Percentiles rank a stretch among this genome's conserved stretches.
phyloP scores from a whole-genome alignment of 1,140 invertebrate species.

The Tetramorium parvispinum region DNA sequence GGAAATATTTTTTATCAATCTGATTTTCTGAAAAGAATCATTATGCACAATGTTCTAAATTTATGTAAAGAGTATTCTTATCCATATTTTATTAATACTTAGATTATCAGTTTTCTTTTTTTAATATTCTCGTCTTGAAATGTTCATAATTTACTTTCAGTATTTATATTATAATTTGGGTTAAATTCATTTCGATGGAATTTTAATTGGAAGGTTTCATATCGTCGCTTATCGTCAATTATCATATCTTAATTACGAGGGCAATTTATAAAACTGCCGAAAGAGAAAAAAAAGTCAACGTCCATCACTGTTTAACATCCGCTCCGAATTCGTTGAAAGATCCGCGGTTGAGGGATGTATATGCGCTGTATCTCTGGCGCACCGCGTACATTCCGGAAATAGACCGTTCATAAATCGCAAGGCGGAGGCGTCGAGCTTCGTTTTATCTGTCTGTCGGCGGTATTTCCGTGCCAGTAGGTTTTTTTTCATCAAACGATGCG shows the following conservation, averaged over 20 bases:
- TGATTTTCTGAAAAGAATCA: background rate
- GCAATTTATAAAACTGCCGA: background rate
- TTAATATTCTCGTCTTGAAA: background rate
- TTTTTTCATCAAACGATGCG: constrained; percentile 52
- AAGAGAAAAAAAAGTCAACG: constrained; percentile 7
- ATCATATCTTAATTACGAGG: background rate
- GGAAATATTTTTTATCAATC: background rate
- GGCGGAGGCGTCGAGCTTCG: constrained; percentile 53
- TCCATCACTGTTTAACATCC: background rate
- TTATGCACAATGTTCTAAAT: background rate
- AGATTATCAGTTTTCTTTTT: background rate
- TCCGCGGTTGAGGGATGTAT: background rate
- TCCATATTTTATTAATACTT: background rate
- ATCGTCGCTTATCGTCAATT: background rate
- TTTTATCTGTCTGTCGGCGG: constrained; percentile 51
- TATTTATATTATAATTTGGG: background rate
- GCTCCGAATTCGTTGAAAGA: background rate
- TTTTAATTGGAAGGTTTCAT: background rate
- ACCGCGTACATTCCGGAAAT: constrained; percentile 38
- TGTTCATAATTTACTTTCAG: background rate
- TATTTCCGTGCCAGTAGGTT: constrained; percentile 59
- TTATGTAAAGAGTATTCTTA: background rate
- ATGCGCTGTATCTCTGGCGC: constrained; percentile 2
- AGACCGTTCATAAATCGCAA: constrained; percentile 57
- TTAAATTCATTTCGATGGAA: background rate